These are phyloP conservation scores for Psammodynastes pulverulentus DNA, from an alignment of 2,113 vertebrate genomes.

Conservation along the genomic window DNA sequence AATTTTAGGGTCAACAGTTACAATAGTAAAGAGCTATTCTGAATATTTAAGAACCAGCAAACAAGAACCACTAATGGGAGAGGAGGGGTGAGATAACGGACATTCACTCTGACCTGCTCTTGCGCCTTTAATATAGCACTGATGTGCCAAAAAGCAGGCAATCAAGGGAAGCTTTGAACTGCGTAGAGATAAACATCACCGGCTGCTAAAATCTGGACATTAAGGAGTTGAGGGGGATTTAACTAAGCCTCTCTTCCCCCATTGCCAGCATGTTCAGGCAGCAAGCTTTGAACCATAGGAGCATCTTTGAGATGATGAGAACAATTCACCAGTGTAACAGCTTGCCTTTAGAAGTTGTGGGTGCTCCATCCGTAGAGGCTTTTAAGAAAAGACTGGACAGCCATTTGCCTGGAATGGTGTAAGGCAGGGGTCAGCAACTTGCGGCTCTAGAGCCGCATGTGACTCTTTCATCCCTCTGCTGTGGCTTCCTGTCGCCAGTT, in stretches of 20 bases:
- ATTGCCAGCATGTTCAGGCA: not conserved
- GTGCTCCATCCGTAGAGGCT: not conserved
- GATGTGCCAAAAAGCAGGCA: not conserved
- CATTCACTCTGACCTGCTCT: not conserved
- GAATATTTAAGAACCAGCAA: not conserved
- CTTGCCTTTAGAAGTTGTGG: not conserved
- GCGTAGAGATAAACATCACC: not conserved
- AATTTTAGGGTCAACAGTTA: not conserved
- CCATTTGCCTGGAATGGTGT: not conserved
- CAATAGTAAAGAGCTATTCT: not conserved
- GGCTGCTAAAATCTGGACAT: not conserved
- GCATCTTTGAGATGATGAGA: not conserved
- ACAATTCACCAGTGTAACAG: not conserved
- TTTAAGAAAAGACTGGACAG: not conserved
- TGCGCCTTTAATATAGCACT: not conserved
- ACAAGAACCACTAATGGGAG: not conserved
- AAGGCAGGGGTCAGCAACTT: too few relatives aligned
- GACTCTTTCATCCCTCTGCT: too few relatives aligned
- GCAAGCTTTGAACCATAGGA: not conserved
- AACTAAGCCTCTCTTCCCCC: not conserved
- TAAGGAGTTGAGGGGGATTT: not conserved
- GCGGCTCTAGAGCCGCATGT: too few relatives aligned
- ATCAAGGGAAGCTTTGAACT: not conserved
- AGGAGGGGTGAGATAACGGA: not conserved
- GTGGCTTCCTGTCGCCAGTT: too few relatives aligned